phyloP scores from a whole-genome alignment of 1,140 invertebrate species.

The Anastrepha obliqua region DNA sequence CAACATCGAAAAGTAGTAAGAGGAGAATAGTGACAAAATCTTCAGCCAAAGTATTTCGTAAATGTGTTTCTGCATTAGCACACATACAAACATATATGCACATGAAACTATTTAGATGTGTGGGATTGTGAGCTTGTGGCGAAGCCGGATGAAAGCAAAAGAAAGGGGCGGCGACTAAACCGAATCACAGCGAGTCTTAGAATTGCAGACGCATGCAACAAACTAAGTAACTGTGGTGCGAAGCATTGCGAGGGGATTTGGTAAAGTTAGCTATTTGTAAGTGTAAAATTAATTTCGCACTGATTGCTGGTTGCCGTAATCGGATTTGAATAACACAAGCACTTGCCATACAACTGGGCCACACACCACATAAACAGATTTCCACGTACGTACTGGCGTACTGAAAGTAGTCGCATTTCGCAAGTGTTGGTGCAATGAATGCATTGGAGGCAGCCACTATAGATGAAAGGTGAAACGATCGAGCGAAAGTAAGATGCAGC shows the following conservation, averaged over 20 bases:
- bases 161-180: too few species aligned
- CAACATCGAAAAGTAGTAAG: too few species aligned
- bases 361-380: not conserved
- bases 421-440: not conserved
- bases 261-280: not conserved
- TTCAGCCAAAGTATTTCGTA: not conserved
- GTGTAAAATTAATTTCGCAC: conserved; percentile 10
- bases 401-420: not conserved
- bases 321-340: conserved; percentile 2
- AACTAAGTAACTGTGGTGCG: not conserved
- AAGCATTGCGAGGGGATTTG: not conserved
- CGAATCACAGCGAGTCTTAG: too few species aligned
- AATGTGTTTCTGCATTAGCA: too few species aligned
- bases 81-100: not conserved
- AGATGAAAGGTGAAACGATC: not conserved
- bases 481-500: not conserved
- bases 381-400: not conserved
- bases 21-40: not conserved
- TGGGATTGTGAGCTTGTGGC: too few species aligned
- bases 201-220: too few species aligned
- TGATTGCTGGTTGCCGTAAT: not conserved
- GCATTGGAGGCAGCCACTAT: not conserved
- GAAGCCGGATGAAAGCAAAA: too few species aligned
- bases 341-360: too few species aligned
- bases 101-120: too few species aligned